A percentile compares a stretch with the other conserved stretches of the same genome.
Conservation (phyloP, 2,797 vertebrate species). For the Helostoma temminkii region DNA sequence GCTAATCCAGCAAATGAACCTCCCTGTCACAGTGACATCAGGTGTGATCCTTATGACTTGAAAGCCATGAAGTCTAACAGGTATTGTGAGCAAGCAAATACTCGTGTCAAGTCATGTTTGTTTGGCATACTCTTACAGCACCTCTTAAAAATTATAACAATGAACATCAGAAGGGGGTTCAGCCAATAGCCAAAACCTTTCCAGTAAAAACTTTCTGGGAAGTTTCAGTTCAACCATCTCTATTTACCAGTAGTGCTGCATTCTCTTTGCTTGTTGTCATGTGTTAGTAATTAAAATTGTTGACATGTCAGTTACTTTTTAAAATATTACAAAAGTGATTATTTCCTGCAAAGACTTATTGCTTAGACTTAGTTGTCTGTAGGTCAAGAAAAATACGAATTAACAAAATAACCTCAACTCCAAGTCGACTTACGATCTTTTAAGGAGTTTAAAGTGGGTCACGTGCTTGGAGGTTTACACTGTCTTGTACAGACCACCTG, state of each 20-base stretch:
- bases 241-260: not conserved
- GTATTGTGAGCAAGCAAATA: not conserved
- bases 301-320: not conserved
- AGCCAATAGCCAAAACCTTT: not conserved
- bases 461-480: too few species aligned
- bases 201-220: not conserved
- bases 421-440: too few species aligned
- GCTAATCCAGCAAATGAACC: too few species aligned
- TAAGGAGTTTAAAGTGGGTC: too few species aligned
- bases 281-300: not conserved
- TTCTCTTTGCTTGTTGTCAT: not conserved
- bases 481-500: too few species aligned
- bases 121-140: not conserved
- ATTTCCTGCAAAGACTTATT: too few species aligned
- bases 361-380: too few species aligned
- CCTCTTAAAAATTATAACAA: not conserved
- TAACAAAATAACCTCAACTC: too few species aligned
- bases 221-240: not conserved
- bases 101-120: accelerated
- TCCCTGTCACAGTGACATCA: not conserved
- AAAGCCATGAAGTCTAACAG: slow-evolving; percentile 7
- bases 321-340: too few species aligned
- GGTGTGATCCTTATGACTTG: not conserved
- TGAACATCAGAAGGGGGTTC: not conserved
- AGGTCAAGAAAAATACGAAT: too few species aligned